Evolutionary conservation across 1,140 invertebrate genomes (phyloP).

Genomic region (Rhizoglyphus robini): DNA sequence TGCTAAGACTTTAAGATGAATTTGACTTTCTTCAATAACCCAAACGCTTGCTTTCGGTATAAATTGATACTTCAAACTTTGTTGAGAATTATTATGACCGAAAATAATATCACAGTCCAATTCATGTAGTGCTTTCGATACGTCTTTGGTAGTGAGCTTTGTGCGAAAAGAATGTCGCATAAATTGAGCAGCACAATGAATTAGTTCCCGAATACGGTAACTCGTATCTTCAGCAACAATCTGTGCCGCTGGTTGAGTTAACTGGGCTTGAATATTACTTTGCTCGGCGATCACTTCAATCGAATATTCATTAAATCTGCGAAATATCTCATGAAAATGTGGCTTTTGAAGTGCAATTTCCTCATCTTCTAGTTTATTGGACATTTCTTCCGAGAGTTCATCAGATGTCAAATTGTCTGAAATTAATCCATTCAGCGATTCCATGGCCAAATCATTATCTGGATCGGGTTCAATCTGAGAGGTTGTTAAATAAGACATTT

Average conservation of each 20-base stretch:
- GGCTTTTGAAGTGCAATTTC: no score
- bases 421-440: no score
- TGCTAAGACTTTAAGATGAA: no score
- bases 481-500: no score
- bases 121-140: slow-evolving; percentile 19
- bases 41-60: not conserved
- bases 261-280: slow-evolving; percentile 27
- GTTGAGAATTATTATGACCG: slow-evolving; percentile 15
- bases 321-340: no score
- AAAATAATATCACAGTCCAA: slow-evolving; percentile 18
- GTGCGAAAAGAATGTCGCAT: slow-evolving; percentile 18
- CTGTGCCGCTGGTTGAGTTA: slow-evolving; percentile 31
- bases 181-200: slow-evolving; percentile 16
- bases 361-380: no score
- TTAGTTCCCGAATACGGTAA: slow-evolving; percentile 18
- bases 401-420: no score
- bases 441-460: no score
- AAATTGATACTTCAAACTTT: not conserved
- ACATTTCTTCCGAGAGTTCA: no score
- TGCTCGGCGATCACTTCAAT: slow-evolving; percentile 31
- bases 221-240: slow-evolving; percentile 34
- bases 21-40: not conserved
- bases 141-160: slow-evolving; percentile 12
- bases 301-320: no score
- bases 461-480: no score